These are phyloP conservation scores for Geococcyx californianus DNA, from an alignment of 2,113 vertebrate species.

Conservation along the genomic window DNA sequence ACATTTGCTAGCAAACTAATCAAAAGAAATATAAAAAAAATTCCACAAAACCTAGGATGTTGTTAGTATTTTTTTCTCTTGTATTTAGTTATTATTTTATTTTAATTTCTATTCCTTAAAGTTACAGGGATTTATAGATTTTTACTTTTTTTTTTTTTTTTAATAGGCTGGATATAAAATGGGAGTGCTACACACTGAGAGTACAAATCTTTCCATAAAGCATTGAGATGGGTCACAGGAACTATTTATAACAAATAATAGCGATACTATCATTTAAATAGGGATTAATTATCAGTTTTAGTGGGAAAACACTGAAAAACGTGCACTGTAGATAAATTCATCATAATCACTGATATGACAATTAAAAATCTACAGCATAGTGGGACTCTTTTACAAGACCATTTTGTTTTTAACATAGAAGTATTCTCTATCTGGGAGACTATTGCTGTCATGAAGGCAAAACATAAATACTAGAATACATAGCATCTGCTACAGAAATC, in stretches of 20 bases:
- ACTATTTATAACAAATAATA: background rate
- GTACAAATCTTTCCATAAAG: background rate
- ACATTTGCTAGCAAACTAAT: background rate
- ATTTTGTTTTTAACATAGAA: background rate
- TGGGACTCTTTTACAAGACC: background rate
- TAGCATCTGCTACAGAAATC: background rate
- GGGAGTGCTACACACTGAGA: background rate
- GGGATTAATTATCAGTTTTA: background rate
- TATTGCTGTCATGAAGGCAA: background rate
- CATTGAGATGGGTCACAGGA: background rate
- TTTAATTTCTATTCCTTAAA: background rate
- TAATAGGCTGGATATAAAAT: background rate
- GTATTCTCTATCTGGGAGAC: background rate
- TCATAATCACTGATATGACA: conserved; percentile 7
- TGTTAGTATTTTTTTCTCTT: background rate
- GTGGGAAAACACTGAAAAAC: background rate
- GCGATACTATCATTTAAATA: background rate
- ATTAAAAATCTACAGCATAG: conserved; percentile 47
- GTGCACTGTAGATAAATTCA: conserved; percentile 5
- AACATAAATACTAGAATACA: background rate
- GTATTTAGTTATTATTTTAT: background rate
- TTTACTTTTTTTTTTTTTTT: background rate
- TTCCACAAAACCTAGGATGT: background rate
- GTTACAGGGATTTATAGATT: background rate
- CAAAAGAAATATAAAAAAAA: background rate